Percentiles rank a stretch among this genome's conserved stretches.
These are phyloP conservation scores for Elachura formosa DNA, from an alignment of 2,113 vertebrate genomes.

Conservation along the genomic window DNA sequence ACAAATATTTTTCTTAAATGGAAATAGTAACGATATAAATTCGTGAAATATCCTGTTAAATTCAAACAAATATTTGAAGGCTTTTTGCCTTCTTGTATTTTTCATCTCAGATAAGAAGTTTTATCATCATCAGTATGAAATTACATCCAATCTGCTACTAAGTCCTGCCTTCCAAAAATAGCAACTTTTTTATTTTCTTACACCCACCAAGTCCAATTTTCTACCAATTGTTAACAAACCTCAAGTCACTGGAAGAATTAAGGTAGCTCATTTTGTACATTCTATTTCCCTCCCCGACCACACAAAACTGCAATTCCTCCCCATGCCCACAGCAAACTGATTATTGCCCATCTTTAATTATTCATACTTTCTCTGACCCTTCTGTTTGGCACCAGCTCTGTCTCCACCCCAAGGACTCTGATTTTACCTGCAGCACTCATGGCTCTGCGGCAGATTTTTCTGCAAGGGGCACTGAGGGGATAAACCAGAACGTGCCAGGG, in stretches of 20 bases:
- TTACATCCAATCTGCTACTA: neutral
- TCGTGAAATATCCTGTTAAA: neutral
- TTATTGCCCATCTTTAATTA: neutral
- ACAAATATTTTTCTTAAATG: neutral
- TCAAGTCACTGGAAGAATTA: neutral
- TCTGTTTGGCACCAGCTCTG: neutral
- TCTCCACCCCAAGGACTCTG: neutral
- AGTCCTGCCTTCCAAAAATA: neutral
- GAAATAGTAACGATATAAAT: neutral
- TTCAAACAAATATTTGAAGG: neutral
- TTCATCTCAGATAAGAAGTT: neutral
- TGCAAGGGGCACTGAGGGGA: neutral
- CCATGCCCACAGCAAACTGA: neutral
- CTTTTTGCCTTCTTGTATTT: neutral
- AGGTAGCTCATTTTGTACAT: neutral
- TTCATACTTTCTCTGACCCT: neutral
- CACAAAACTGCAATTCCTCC: neutral
- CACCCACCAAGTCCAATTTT: neutral
- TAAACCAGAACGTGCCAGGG: neutral
- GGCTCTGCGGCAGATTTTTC: neutral
- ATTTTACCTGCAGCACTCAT: neutral
- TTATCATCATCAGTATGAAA: neutral
- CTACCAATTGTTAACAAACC: neutral
- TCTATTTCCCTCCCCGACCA: rapidly evolving
- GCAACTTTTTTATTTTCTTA: neutral